Evolutionary conservation across 1,140 invertebrate genomes (phyloP).

Genomic region (Periplaneta americana): DNA sequence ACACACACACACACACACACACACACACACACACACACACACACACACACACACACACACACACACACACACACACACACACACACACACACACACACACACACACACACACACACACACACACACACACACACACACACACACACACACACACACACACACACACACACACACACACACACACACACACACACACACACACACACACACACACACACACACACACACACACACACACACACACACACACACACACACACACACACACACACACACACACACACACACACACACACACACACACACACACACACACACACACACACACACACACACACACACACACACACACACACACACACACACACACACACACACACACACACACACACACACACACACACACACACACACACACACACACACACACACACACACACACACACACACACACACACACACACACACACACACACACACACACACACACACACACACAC

Average conservation of each 20-base stretch:
- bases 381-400: slow-evolving; percentile 21
- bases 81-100: slow-evolving; percentile 7
- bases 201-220: slow-evolving; percentile 14
- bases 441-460: not conserved
- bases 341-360: slow-evolving; percentile 16
- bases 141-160: slow-evolving; percentile 17
- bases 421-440: slow-evolving; percentile 6
- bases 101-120: slow-evolving; percentile 16
- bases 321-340: not conserved
- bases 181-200: slow-evolving; percentile 16
- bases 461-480: slow-evolving; percentile 19
- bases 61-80: slow-evolving; percentile 17
- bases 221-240: slow-evolving; percentile 21
- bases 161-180: slow-evolving; percentile 18
- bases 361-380: slow-evolving; percentile 21
- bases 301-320: not conserved
- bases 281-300: slow-evolving; percentile 13
- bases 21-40: slow-evolving; percentile 23
- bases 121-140: slow-evolving; percentile 20
- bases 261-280: slow-evolving; percentile 19
- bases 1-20: slow-evolving; percentile 24
- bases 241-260: slow-evolving; percentile 23
- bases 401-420: slow-evolving; percentile 19
- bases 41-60: slow-evolving; percentile 18
- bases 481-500: slow-evolving; percentile 21